These are phyloP conservation scores for Corynorhinus townsendii DNA, from an alignment of 2,113 vertebrate genomes.

Conservation along the genomic window DNA sequence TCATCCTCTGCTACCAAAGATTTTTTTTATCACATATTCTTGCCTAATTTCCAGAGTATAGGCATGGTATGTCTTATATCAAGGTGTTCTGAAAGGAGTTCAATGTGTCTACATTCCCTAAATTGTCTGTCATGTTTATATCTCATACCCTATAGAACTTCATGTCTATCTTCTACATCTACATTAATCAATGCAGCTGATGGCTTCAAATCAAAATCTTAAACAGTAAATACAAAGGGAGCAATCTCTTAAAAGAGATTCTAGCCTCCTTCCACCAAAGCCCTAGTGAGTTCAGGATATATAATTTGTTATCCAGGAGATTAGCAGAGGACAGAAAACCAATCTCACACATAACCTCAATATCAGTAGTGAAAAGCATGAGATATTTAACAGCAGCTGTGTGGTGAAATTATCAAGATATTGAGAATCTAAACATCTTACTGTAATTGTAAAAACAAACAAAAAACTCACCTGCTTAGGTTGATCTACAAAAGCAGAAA, in stretches of 20 bases:
- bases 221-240: background rate
- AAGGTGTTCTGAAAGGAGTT: background rate
- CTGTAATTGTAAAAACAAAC: background rate
- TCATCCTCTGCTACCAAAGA: background rate
- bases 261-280: background rate
- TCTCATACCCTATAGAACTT: background rate
- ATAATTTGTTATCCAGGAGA: background rate
- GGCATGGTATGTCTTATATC: background rate
- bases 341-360: background rate
- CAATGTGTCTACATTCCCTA: background rate
- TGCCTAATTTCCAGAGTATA: background rate
- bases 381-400: constrained; percentile 15
- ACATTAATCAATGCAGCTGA: background rate
- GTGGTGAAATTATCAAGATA: background rate
- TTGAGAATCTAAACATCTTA: background rate
- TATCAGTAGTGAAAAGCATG: background rate
- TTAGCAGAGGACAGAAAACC: background rate
- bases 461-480: constrained; percentile 87
- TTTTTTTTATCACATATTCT: background rate
- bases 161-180: background rate
- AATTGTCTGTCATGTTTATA: background rate
- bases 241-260: background rate
- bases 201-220: background rate
- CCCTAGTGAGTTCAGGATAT: background rate
- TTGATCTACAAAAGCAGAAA: constrained; percentile 93